Evolutionary conservation across 2,113 vertebrate genomes (phyloP), one percentile per base, ranked within the genome.

Genomic region (Cynoglossus semilaevis): DNA sequence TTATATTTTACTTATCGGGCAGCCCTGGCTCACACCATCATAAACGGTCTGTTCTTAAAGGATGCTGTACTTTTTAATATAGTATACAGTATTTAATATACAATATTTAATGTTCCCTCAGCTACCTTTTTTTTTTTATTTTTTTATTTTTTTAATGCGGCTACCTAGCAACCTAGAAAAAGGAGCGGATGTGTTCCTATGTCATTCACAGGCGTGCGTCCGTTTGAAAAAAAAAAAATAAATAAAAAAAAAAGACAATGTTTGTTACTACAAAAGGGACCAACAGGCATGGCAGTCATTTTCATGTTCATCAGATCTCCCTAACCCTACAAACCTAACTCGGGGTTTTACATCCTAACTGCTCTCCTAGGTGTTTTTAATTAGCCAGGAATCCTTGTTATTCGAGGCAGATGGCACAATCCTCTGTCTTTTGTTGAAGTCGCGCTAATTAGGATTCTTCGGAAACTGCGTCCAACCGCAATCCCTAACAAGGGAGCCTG

Each of bases 361-460:
- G 85, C 83, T 83, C 91, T 91, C 82, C 87, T 88, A 75, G 66
- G 87, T 92, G 83, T 92, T 87, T 91, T 94, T 94, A 95, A 95
- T 94, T 94, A 94, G 89, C 82, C 87, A 85, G 82, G 88, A 84
- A 91, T 91, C 81, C 85, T 93, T 84, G 88, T 87, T 92, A 90
- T 87, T 88, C 82, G 84, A 92, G 91, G 91, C 92, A 94, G 92
- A 91, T 91, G 93, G 89, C 87, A 91, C 85, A 92, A 88, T 92
- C 88, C 91, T 88, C 89, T 81, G 80, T 92, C 75, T 81, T 89
- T 91, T 92, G 87, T 92, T 93, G 88, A 91, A 95, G 90, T 92
- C 90, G 90, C 91, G 86, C 89, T 95, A 95, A 95, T 96, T 96
- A 92, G 93, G 88, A 93, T 95, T 94, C 89, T 82, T 72, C 29